phyloP scores from a whole-genome alignment of 2,797 vertebrate genomes.

The Anolis apletophallus region DNA sequence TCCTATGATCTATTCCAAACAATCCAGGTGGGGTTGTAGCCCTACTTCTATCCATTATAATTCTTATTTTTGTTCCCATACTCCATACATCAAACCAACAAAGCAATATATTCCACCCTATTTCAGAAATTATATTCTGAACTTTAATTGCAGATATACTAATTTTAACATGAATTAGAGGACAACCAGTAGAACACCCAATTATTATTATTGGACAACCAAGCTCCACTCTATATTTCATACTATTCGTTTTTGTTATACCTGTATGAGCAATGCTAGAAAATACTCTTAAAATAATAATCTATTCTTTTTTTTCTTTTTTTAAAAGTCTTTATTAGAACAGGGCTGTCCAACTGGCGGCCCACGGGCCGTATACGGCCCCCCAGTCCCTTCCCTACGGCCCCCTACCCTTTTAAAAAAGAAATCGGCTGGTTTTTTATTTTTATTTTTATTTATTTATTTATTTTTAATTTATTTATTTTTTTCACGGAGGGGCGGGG shows the following conservation, averaged over 20 bases:
- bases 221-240: slow-evolving; percentile 14
- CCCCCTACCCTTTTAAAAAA: too few relatives aligned
- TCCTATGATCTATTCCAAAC: slow-evolving; percentile 62
- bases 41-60: fast-evolving
- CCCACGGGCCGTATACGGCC: too few relatives aligned
- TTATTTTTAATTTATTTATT: too few relatives aligned
- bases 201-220: slow-evolving; percentile 49
- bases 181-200: slow-evolving; percentile 63
- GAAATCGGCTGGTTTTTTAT: too few relatives aligned
- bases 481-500: too few relatives aligned
- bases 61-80: fast-evolving
- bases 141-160: fast-evolving
- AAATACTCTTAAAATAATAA: too few relatives aligned
- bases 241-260: fast-evolving
- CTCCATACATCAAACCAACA: slow-evolving; percentile 62
- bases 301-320: too few relatives aligned
- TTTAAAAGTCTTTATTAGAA: too few relatives aligned
- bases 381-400: too few relatives aligned
- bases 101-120: not conserved
- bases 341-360: too few relatives aligned
- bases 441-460: too few relatives aligned
- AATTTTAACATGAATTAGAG: slow-evolving; percentile 59
- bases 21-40: slow-evolving; percentile 65
- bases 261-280: too few relatives aligned
- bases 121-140: slow-evolving; percentile 48